Conservation (phyloP, 2,888 invertebrate genomes). For the Papilio demoleus region DNA sequence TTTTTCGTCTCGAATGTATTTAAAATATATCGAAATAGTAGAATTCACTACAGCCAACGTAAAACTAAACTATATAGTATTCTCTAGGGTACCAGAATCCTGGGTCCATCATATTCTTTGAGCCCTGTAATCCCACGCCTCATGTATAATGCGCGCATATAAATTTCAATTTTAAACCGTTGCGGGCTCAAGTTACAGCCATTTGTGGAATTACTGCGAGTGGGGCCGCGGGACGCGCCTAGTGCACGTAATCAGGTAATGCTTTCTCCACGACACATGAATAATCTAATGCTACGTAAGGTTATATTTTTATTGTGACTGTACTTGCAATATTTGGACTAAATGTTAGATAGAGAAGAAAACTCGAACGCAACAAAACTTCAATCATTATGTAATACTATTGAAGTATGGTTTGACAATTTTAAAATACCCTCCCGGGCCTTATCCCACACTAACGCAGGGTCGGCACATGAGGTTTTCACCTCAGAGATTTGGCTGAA, state of each 20-base stretch:
- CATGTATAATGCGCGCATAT: slow-evolving; percentile 81
- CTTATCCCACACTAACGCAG: no score
- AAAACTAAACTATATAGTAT: slow-evolving; percentile 48
- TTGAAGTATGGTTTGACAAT: no score
- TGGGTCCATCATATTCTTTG: slow-evolving; percentile 55
- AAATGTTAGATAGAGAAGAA: neutral
- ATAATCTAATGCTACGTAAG: slow-evolving; percentile 56
- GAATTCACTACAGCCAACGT: neutral
- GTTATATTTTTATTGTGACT: slow-evolving; percentile 46
- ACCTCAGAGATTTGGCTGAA: no score
- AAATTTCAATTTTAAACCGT: slow-evolving; percentile 83
- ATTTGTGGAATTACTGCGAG: slow-evolving; percentile 76
- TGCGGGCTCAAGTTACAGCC: slow-evolving; percentile 75
- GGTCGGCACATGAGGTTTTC: no score
- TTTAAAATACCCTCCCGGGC: no score
- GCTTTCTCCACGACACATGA: slow-evolving; percentile 65
- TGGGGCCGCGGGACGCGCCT: slow-evolving; percentile 45
- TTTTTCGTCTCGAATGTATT: no score
- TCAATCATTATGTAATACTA: no score
- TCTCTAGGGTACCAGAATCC: slow-evolving; percentile 47
- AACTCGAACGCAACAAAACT: no score
- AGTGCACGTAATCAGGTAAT: slow-evolving; percentile 67
- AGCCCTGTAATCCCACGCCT: slow-evolving; percentile 64
- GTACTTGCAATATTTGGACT: neutral
- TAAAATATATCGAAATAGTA: no score